Evolutionary conservation across 2,113 vertebrate species (phyloP).

Genomic region (Leucoraja erinaceus): DNA sequence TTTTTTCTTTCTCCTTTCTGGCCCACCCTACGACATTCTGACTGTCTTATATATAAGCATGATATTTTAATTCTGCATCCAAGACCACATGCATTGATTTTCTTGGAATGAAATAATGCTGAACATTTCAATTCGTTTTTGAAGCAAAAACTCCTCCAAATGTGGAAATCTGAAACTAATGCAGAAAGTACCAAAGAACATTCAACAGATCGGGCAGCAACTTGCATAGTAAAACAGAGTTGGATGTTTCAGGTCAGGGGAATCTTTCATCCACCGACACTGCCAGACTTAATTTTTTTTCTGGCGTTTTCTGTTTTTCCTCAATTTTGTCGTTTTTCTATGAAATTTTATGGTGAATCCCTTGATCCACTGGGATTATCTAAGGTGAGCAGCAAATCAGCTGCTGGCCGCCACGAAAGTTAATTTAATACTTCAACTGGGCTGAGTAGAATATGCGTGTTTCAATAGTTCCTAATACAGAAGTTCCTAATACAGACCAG

Average conservation of each 20-base stretch:
- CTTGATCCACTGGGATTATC: neutral
- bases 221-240: too few species aligned
- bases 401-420: neutral
- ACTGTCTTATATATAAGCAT: neutral
- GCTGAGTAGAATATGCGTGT: neutral
- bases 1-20: neutral
- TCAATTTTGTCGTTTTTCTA: neutral
- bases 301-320: too few species aligned
- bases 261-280: too few species aligned
- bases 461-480: neutral
- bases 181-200: too few species aligned
- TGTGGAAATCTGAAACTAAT: too few species aligned
- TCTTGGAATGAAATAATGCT: neutral
- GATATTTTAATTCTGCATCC: neutral
- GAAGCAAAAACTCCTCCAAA: too few species aligned
- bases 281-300: too few species aligned
- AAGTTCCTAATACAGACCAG: neutral
- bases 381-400: neutral
- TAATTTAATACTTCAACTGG: neutral
- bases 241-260: too few species aligned
- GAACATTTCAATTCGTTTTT: too few species aligned
- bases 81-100: neutral
- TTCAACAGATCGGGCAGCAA: too few species aligned
- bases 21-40: neutral
- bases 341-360: neutral